These are phyloP conservation scores for Argopecten irradians DNA, from an alignment of 1,140 invertebrate genomes.

Conservation along the genomic window DNA sequence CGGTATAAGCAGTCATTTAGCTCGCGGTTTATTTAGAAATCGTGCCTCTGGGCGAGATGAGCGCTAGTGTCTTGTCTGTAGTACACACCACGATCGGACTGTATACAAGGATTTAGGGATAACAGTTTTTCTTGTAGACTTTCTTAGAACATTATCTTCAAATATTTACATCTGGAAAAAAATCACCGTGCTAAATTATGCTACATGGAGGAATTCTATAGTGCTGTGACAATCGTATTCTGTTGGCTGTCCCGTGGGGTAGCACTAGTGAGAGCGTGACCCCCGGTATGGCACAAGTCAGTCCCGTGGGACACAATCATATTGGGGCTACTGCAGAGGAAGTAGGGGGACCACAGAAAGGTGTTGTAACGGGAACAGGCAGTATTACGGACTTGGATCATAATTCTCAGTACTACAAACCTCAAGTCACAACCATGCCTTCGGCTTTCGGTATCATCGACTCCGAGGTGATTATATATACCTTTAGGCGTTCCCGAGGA, in stretches of 20 bases:
- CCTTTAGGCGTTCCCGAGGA: not conserved
- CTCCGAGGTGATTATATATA: slow-evolving; percentile 45
- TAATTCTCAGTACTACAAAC: slow-evolving; percentile 41
- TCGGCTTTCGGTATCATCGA: slow-evolving; percentile 49
- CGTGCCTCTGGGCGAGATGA: slow-evolving; percentile 55
- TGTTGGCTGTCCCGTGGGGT: not conserved
- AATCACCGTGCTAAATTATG: not conserved
- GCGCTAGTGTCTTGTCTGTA: slow-evolving; percentile 28
- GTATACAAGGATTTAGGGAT: slow-evolving; percentile 27
- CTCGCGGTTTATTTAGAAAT: slow-evolving; percentile 54
- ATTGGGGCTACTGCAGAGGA: slow-evolving; percentile 51
- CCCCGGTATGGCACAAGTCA: slow-evolving; percentile 51
- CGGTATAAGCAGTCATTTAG: slow-evolving; percentile 21
- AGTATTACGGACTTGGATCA: slow-evolving; percentile 51
- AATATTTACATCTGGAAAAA: not conserved
- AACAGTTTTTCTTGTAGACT: not conserved
- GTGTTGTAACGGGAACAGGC: slow-evolving; percentile 38
- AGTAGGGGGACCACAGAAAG: slow-evolving; percentile 39
- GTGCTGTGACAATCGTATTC: not conserved
- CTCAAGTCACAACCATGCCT: slow-evolving; percentile 42
- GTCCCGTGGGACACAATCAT: slow-evolving; percentile 53
- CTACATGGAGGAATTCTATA: slow-evolving; percentile 12
- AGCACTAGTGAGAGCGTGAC: not conserved
- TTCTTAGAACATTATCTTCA: not conserved
- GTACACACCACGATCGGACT: slow-evolving; percentile 4